These are phyloP conservation scores for Sclerurus mexicanus DNA, from an alignment of 2,113 vertebrate species.

Conservation along the genomic window DNA sequence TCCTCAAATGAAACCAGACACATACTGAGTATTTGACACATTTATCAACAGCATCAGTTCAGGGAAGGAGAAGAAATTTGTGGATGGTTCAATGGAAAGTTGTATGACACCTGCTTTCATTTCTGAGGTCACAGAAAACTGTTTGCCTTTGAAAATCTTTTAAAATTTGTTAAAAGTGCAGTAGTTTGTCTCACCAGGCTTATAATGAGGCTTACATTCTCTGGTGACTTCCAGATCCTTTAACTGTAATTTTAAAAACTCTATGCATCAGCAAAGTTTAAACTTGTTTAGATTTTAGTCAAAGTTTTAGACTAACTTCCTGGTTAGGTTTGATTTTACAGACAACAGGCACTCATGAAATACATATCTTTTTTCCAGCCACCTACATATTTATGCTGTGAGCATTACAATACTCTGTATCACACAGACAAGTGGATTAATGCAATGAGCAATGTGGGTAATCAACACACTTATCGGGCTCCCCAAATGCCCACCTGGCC, in stretches of 20 bases:
- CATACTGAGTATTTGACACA: not conserved
- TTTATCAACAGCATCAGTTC: not conserved
- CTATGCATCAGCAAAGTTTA: not conserved
- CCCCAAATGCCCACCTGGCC: slow-evolving; percentile 41
- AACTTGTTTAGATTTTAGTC: not conserved
- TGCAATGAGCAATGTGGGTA: not conserved
- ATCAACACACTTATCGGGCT: slow-evolving; percentile 28
- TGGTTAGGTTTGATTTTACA: slow-evolving; percentile 5
- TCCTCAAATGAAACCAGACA: not conserved
- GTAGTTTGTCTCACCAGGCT: not conserved
- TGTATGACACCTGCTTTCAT: not conserved
- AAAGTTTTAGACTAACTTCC: not conserved
- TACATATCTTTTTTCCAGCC: not conserved
- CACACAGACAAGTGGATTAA: slow-evolving; percentile 17
- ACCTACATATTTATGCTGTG: not conserved
- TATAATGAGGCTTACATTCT: not conserved
- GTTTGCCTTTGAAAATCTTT: not conserved
- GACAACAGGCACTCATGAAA: not conserved
- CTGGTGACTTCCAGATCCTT: not conserved
- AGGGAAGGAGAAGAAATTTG: not conserved
- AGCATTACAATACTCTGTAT: not conserved
- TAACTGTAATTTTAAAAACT: not conserved
- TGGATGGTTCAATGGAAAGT: not conserved
- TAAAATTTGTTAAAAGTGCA: not conserved
- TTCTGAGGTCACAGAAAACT: not conserved